Percentiles rank a stretch among this genome's conserved stretches.
Evolutionary conservation across 2,888 invertebrate genomes (phyloP).

Genomic region (Nemotelus nigrinus): DNA sequence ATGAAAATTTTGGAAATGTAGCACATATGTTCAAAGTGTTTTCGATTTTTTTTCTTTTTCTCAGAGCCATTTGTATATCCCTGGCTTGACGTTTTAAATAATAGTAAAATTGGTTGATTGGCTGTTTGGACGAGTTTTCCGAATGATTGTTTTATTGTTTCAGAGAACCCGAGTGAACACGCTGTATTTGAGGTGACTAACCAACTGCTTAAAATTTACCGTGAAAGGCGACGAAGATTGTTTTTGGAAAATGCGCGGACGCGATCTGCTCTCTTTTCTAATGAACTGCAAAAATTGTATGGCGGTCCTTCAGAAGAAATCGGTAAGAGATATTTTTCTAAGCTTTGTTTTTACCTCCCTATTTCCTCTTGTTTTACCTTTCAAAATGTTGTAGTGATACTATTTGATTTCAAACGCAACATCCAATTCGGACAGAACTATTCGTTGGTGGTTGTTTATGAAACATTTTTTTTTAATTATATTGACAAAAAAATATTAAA

Average conservation of each 20-base stretch:
- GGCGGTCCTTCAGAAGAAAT: conserved; percentile 60
- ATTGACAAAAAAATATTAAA: too few relatives aligned
- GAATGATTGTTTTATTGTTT: neutral
- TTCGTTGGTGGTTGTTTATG: too few relatives aligned
- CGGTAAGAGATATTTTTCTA: neutral
- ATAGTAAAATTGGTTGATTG: conserved; percentile 29
- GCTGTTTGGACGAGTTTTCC: neutral
- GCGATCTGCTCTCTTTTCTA: conserved; percentile 58
- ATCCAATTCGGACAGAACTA: too few relatives aligned
- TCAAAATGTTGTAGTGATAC: too few relatives aligned
- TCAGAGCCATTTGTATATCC: conserved; percentile 42
- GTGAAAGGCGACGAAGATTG: conserved; percentile 58
- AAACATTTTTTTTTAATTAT: too few relatives aligned
- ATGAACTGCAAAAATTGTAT: conserved; percentile 57
- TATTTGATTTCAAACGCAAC: too few relatives aligned
- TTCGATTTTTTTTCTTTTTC: neutral
- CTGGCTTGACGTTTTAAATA: conserved; percentile 41
- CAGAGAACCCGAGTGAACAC: conserved; percentile 60
- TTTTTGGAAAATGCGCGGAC: conserved; percentile 60
- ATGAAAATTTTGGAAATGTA: conserved; percentile 14
- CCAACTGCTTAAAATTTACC: conserved; percentile 59
- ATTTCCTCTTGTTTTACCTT: too few relatives aligned
- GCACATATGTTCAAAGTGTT: neutral
- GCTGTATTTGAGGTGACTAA: conserved; percentile 60
- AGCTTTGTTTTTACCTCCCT: too few relatives aligned